A percentile compares a stretch with the other conserved stretches of the same genome.
These are phyloP conservation scores for Drosophila formosana DNA, from an alignment of 2,888 invertebrate species.

Conservation along the genomic window DNA sequence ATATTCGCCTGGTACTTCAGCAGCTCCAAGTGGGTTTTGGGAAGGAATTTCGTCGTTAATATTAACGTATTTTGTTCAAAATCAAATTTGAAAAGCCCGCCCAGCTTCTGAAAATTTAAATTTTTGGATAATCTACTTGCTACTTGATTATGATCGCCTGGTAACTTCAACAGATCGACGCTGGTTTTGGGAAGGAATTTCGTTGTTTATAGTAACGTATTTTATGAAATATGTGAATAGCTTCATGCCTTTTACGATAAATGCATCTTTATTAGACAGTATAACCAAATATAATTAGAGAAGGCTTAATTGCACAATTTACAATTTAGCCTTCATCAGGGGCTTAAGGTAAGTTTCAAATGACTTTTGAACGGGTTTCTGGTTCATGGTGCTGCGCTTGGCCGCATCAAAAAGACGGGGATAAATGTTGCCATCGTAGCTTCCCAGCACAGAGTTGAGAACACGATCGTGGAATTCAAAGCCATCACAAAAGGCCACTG, in stretches of 20 bases:
- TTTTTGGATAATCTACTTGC: no score
- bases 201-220: no score
- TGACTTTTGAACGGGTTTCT: constrained; percentile 90
- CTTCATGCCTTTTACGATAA: background rate
- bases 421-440: constrained; percentile 94
- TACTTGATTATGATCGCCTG: no score
- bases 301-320: constrained; percentile 64
- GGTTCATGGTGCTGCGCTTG: constrained; percentile 92
- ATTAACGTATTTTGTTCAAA: no score
- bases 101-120: no score
- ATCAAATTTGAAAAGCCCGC: no score
- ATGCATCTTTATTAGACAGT: background rate
- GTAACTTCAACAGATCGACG: no score
- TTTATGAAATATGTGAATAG: no score
- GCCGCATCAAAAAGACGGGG: constrained; percentile 92
- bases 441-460: constrained; percentile 91
- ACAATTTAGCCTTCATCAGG: constrained; percentile 91
- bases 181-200: no score
- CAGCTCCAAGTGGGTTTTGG: no score
- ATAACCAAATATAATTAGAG: background rate
- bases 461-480: constrained; percentile 94
- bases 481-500: constrained; percentile 95
- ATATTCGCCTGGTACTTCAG: no score
- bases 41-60: no score
- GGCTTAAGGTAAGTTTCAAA: constrained; percentile 91